Evolutionary conservation across 2,888 invertebrate genomes (phyloP).

Genomic region (Exocentrus adspersus): DNA sequence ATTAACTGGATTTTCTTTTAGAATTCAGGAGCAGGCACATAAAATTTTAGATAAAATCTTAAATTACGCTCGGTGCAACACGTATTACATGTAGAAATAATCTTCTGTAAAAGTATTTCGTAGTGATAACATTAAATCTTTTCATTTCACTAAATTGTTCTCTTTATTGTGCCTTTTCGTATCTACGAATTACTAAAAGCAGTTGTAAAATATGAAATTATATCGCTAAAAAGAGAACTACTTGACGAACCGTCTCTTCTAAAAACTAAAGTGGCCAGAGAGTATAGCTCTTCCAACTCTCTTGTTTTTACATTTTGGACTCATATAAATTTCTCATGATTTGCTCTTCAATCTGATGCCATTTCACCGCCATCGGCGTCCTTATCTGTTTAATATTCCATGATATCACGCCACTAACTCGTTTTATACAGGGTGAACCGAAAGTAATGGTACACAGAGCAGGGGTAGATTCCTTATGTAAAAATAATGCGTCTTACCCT

Average conservation of each 20-base stretch:
- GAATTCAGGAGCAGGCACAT: not conserved
- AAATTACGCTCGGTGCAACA: not conserved
- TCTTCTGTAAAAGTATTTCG: not conserved
- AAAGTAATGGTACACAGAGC: too few species aligned
- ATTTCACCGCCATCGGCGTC: not conserved
- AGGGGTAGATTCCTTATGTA: too few species aligned
- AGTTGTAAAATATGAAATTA: too few species aligned
- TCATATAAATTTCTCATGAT: not conserved
- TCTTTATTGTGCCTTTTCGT: not conserved
- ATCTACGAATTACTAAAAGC: too few species aligned
- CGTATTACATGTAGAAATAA: not conserved
- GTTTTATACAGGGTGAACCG: too few species aligned
- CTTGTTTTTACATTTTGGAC: too few species aligned
- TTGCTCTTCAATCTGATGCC: not conserved
- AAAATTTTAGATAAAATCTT: not conserved
- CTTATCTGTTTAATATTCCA: not conserved
- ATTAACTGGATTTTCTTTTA: slow-evolving; percentile 8
- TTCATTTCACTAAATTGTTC: not conserved
- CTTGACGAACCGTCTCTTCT: too few species aligned
- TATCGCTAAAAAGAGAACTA: too few species aligned
- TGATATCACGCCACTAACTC: not conserved
- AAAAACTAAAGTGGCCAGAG: too few species aligned
- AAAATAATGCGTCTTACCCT: too few species aligned
- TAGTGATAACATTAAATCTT: not conserved
- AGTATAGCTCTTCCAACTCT: too few species aligned